These are phyloP conservation scores for Troides helena DNA, from an alignment of 2,888 invertebrate species.

Conservation along the genomic window DNA sequence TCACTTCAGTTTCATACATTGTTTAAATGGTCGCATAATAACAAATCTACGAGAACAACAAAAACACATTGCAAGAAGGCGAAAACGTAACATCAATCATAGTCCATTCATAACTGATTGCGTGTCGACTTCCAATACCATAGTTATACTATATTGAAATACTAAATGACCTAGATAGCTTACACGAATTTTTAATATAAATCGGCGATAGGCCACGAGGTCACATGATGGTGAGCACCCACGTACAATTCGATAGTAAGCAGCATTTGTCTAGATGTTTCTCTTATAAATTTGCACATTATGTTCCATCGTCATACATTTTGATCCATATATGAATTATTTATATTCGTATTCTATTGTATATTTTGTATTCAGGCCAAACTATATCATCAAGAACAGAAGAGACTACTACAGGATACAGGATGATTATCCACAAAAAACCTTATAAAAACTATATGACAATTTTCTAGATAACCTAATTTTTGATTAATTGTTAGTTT, in stretches of 20 bases:
- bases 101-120: conserved; percentile 3
- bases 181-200: not conserved
- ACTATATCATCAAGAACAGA: not conserved
- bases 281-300: too few relatives aligned
- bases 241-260: too few relatives aligned
- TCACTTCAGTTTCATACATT: not conserved
- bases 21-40: not conserved
- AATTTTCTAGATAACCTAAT: too few relatives aligned
- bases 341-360: not conserved
- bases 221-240: not conserved
- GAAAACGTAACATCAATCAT: conserved; percentile 8
- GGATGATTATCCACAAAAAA: too few relatives aligned
- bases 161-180: conserved; percentile 22
- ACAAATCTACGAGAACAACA: not conserved
- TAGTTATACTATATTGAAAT: conserved; percentile 26
- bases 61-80: not conserved
- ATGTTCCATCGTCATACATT: too few relatives aligned
- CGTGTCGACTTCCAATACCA: conserved; percentile 20
- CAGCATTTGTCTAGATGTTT: too few relatives aligned
- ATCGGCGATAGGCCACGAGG: too few relatives aligned
- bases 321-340: not conserved
- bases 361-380: not conserved
- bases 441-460: too few relatives aligned
- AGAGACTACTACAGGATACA: too few relatives aligned
- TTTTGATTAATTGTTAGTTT: too few relatives aligned